phyloP scores from a whole-genome alignment of 2,113 vertebrate genomes.

The Triplophysa tibetana region DNA sequence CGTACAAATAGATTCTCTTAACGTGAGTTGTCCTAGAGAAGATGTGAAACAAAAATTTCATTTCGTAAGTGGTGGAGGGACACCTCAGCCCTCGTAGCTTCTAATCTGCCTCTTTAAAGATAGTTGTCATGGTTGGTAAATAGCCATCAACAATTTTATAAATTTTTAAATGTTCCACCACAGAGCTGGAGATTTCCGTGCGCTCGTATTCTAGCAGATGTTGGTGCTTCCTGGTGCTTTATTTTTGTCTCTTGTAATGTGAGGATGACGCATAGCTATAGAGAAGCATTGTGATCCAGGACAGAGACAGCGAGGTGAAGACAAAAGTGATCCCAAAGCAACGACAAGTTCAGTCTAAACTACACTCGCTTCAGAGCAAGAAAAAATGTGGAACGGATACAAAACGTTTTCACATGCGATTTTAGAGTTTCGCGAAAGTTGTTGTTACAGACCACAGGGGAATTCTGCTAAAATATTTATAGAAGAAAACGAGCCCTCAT shows the following conservation, averaged over 20 bases:
- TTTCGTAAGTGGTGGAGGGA: constrained; percentile 1
- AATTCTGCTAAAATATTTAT: not conserved
- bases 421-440: not conserved
- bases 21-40: constrained; percentile 24
- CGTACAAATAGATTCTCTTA: constrained; percentile 16
- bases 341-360: not conserved
- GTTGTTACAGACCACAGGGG: not conserved
- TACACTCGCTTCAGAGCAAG: not conserved
- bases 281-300: constrained; percentile 2
- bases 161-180: not conserved
- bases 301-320: not conserved
- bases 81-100: constrained; percentile 12
- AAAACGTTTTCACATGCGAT: too few relatives aligned
- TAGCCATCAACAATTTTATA: constrained; percentile 9
- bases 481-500: not conserved
- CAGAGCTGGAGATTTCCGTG: constrained; percentile 3
- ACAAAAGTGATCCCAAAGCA: constrained; percentile 20
- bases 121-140: constrained; percentile 13
- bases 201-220: not conserved
- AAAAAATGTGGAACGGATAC: not conserved
- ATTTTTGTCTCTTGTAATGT: constrained; percentile 24
- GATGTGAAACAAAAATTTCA: constrained; percentile 37
- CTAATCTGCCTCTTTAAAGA: constrained; percentile 25
- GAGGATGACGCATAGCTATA: constrained; percentile 12
- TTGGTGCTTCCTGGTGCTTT: constrained; percentile 33